These are phyloP conservation scores for Enteromius fasciolatus DNA, from an alignment of 2,797 vertebrate genomes.

Conservation along the genomic window DNA sequence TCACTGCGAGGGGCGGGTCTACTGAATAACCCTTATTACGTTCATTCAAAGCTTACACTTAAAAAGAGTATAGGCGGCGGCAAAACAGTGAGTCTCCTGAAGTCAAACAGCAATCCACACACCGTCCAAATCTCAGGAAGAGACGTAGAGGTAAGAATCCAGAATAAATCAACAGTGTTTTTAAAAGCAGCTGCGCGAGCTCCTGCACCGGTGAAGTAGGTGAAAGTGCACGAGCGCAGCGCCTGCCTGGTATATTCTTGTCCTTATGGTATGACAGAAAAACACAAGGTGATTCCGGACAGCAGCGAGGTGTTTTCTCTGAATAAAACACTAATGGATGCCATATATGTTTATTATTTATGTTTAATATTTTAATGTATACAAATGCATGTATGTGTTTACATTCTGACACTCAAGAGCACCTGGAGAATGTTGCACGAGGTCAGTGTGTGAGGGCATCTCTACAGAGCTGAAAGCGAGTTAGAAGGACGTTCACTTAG, in stretches of 20 bases:
- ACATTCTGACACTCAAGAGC: background rate
- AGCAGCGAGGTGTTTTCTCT: background rate
- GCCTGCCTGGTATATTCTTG: background rate
- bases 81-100: background rate
- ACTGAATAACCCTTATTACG: background rate
- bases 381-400: slow-evolving; percentile 1
- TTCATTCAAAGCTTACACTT: slow-evolving; percentile 45
- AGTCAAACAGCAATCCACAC: slow-evolving; percentile 3
- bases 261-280: background rate
- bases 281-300: slow-evolving; percentile 1
- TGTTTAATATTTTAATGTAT: background rate
- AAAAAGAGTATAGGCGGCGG: background rate
- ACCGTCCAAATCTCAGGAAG: slow-evolving; percentile 15
- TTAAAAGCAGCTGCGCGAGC: background rate
- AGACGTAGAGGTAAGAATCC: slow-evolving; percentile 44
- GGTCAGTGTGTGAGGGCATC: slow-evolving; percentile 60
- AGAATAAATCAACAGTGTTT: background rate
- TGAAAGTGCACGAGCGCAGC: slow-evolving; percentile 46
- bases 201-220: slow-evolving; percentile 35
- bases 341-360: background rate
- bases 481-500: slow-evolving; percentile 14
- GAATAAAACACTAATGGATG: background rate
- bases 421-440: slow-evolving; percentile 17
- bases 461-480: slow-evolving; percentile 70
- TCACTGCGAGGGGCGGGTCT: slow-evolving; percentile 18